Conservation (phyloP, 1,140 invertebrate genomes). For the Scylla paramamosain region DNA sequence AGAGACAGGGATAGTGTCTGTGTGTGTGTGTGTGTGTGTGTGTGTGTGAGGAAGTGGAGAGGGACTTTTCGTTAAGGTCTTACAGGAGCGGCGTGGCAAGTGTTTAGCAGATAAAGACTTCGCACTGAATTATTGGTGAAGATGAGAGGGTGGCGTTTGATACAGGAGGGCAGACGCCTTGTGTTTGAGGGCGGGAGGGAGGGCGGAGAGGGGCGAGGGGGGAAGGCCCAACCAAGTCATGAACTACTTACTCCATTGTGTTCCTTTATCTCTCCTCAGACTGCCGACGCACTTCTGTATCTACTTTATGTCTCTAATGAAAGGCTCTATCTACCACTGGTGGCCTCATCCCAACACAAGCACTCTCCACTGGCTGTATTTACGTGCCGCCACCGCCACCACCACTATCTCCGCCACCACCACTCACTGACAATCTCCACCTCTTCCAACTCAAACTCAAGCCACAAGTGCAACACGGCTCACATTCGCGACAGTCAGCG, state of each 20-base stretch:
- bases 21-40: no score
- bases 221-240: background rate
- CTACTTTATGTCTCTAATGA: background rate
- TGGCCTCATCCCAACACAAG: background rate
- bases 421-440: background rate
- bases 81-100: conserved; percentile 16
- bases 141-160: conserved; percentile 10
- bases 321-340: background rate
- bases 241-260: conserved; percentile 22
- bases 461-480: no score
- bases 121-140: background rate
- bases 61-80: background rate
- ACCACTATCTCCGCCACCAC: background rate
- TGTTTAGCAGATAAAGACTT: conserved; percentile 15
- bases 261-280: background rate
- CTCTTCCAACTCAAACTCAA: background rate
- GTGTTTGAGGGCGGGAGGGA: background rate
- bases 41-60: background rate
- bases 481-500: no score
- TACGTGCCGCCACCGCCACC: background rate
- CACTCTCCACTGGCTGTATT: background rate
- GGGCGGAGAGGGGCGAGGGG: background rate
- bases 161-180: background rate
- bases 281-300: background rate
- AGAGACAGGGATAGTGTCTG: background rate